Evolutionary conservation across 2,113 vertebrate species (phyloP), one percentile per base, ranked within the genome.

Genomic region (Daphoenositta chrysoptera): DNA sequence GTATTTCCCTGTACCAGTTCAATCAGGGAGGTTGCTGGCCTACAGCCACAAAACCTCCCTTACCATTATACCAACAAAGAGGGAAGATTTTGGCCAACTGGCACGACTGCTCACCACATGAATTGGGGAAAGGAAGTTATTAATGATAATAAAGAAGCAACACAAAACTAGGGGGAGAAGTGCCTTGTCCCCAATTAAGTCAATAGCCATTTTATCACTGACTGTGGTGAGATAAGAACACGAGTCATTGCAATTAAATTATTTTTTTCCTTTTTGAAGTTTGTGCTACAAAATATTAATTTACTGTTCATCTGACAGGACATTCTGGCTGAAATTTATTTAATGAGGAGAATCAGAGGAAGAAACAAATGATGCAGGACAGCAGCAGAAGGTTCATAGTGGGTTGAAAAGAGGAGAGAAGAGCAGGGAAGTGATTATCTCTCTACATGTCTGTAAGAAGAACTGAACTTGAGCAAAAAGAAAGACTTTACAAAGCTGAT

Each of bases 361-460:
- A 88, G 93, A 90, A 95, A 87, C 63, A 96, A 92, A 96, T 40
- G 75, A 96, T 51, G 68, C 75, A 81, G 60, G 79, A 94, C 79
- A 94, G 79, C 39, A 66, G 57, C 51, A 71, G 39, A 70, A 88
- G 51, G 60, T n/a, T 87, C 78, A 37, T 24, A 19, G 81, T 65
- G 78, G 37, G 83, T 89, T 95, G 66, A 84, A 92, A 95, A 92
- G 51, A 77, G 17, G 50, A 54, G 24, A 93, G 20, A 42, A 91
- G 82, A 72, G 56, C 70, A 82, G 40, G 69, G 53, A 85, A 45
- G 28, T 51, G 86, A 86, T 94, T 91, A 87, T 91, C 33, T 87
- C n/a, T 37, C 19, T 33, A 47, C 26, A 47, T 6, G 11, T 35
- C 81, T 54, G 13, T 37, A 82, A 54, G 71, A 78, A 58, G 31